Evolutionary conservation across 1,140 invertebrate species (phyloP).

Genomic region (Lysiphlebus fabarum): DNA sequence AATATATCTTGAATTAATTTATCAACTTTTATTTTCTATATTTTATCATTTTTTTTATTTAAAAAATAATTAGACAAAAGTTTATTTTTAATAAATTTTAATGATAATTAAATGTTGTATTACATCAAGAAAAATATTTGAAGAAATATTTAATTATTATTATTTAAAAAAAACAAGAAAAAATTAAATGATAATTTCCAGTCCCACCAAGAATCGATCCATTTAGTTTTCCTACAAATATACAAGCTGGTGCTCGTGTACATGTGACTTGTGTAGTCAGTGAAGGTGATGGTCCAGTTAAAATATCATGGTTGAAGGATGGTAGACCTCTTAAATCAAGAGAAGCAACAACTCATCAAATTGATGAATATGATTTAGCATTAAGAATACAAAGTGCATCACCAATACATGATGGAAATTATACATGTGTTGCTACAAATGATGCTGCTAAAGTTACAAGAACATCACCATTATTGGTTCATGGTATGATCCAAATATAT

Average conservation of each 20-base stretch:
- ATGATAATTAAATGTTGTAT: too few relatives aligned
- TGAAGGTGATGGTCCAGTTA: constrained; percentile 67
- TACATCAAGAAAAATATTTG: too few relatives aligned
- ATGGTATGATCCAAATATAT: constrained; percentile 45
- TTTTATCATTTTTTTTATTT: too few relatives aligned
- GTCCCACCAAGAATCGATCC: constrained; percentile 62
- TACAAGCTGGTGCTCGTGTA: constrained; percentile 57
- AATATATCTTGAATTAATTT: too few relatives aligned
- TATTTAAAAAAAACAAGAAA: neutral
- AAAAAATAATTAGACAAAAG: too few relatives aligned
- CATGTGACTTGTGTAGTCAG: constrained; percentile 66
- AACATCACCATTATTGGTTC: constrained; percentile 54
- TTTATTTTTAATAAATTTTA: too few relatives aligned
- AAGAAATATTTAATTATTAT: too few relatives aligned
- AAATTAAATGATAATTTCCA: constrained; percentile 44
- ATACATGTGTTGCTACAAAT: constrained; percentile 85
- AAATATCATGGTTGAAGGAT: constrained; percentile 67
- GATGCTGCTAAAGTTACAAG: constrained; percentile 67
- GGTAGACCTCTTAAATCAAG: constrained; percentile 42
- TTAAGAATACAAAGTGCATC: constrained; percentile 51
- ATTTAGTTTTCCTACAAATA: constrained; percentile 59
- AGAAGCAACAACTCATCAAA: constrained; percentile 45
- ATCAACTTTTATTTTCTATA: too few relatives aligned
- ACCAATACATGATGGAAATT: constrained; percentile 78
- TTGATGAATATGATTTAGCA: constrained; percentile 54